These are phyloP conservation scores for Dascillus cervinus DNA, from an alignment of 2,888 invertebrate species.

Conservation along the genomic window DNA sequence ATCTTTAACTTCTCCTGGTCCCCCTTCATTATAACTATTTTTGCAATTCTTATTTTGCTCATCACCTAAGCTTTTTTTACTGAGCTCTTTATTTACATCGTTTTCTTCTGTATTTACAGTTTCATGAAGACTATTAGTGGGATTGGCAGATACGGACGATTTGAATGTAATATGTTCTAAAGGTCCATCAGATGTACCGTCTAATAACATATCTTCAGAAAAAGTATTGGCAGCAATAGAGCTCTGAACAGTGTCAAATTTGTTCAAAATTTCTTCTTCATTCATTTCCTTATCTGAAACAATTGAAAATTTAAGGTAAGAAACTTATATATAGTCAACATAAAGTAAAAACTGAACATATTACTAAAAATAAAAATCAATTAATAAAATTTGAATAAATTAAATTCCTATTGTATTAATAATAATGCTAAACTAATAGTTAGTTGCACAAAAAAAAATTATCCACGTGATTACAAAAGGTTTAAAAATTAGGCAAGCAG, in stretches of 20 bases:
- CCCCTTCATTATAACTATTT: constrained; percentile 6
- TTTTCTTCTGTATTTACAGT: constrained; percentile 2
- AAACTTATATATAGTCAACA: neutral
- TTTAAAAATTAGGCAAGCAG: too few relatives aligned
- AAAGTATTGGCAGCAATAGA: too few relatives aligned
- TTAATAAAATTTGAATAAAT: too few relatives aligned
- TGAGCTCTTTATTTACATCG: neutral
- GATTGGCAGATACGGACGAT: too few relatives aligned
- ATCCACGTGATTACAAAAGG: too few relatives aligned
- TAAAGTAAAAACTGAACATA: too few relatives aligned
- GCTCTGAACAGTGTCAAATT: constrained; percentile 26
- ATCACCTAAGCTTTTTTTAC: constrained; percentile 6
- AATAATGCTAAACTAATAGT: too few relatives aligned
- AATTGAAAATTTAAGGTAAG: neutral
- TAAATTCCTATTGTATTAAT: too few relatives aligned
- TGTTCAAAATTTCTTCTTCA: constrained; percentile 34
- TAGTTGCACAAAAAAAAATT: too few relatives aligned
- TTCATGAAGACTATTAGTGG: neutral
- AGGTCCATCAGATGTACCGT: constrained; percentile 4
- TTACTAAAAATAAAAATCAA: too few relatives aligned
- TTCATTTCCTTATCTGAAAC: constrained; percentile 7
- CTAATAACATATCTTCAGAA: constrained; percentile 22
- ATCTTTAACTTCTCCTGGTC: too few relatives aligned
- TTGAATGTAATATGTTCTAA: too few relatives aligned
- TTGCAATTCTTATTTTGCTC: constrained; percentile 7